Base-by-base conservation (phyloP, 2,113 vertebrate genomes). In the Apaloderma vittatum region DNA sequence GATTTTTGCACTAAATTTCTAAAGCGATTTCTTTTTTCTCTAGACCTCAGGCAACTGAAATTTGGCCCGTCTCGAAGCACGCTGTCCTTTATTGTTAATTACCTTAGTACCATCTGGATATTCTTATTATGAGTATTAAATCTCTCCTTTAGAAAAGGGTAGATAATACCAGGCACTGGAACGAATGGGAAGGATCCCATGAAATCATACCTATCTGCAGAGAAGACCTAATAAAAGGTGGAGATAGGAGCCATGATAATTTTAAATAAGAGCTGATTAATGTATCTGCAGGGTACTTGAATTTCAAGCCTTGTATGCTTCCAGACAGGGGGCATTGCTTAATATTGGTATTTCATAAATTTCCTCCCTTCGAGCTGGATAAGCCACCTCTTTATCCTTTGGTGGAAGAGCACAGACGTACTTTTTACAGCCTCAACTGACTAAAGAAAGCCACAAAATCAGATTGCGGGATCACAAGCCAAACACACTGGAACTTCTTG, bases 71-170 rank as follows among this genome's bases (percentile, higher is more conserved):
- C 65, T 90, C 57, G 88, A 92, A 90, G 75, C 76, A 81, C 29
- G 26, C 29, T 86, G 78, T 79, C 87, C 78, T 37, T 90, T 93
- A 52, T 30, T 94, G 51, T 80, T 95, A 93, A 93, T 88, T 95
- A 90, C 87, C 77, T 85, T 90, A 81, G 57, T 85, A 70, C 36
- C 87, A 90, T 93, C 88, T 92, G 86, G 88, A 92, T 92, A 71
- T 66, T 95, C 67, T 93, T 90, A 85, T 22, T 76, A 80, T 65
- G 48, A 90, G 52, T 51, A 71, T 37, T 67, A 55, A 78, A 72
- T 72, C 16, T 89, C 55, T 24, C 27, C 9, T 96, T 94, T 57
- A 34, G 52, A 78, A 87, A 6, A 0, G 2, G 7, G 10, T 36
- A 54, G 88, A 58, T 73, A 79, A 76, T 57, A 68, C 11, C 32